Base-by-base conservation (phyloP, 2,888 invertebrate genomes). In the Elaeidobius kamerunicus region DNA sequence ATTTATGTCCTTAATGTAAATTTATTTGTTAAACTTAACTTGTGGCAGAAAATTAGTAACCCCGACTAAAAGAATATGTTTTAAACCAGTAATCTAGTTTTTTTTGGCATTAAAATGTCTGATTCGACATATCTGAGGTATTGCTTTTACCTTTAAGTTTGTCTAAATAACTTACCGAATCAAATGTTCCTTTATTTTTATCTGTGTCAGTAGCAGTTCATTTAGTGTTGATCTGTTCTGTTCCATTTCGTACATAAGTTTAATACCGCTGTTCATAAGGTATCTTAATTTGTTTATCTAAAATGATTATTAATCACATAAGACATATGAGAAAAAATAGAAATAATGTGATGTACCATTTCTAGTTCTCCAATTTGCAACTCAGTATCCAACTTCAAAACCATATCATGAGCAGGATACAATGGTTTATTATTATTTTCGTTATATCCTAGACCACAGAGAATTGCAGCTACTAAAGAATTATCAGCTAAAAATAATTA, bases 341-440 rank as follows among this genome's bases (percentile, higher is more conserved):
- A 30, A 9, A 11, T n/a, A 3, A 7, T 30, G 9, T 30, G 18
- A 51, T 41, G 12, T 27, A 57, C 57, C 52, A 55, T 47, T 42
- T 63, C 61, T 42, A 80, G 76, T 20, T 89, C 75, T 63, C 88
- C 88, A 1, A 81, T 77, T 2, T 82, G 76, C 44, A 92, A 77
- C 48, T 85, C 82, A 0, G 84, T 83, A 70, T 95, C 93, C 67
- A 95, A 84, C 45, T 78, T 73, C 6, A 94, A 70, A 43, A 88
- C 83, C 64, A 95, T 78, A 70, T 97, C 96, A 70, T 94, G 92
- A 60, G 91, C 88, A 6, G 85, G 84, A 71, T 85, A 87, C 46
- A 84, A 73, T 0, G 92, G 75, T 39, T 70, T 64, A 15, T 76
- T 76, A 0, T 76, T 79, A 1, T 62, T 60, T 1, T 75, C 73